phyloP scores from a whole-genome alignment of 2,113 vertebrate genomes.

The Epinephelus lanceolatus region DNA sequence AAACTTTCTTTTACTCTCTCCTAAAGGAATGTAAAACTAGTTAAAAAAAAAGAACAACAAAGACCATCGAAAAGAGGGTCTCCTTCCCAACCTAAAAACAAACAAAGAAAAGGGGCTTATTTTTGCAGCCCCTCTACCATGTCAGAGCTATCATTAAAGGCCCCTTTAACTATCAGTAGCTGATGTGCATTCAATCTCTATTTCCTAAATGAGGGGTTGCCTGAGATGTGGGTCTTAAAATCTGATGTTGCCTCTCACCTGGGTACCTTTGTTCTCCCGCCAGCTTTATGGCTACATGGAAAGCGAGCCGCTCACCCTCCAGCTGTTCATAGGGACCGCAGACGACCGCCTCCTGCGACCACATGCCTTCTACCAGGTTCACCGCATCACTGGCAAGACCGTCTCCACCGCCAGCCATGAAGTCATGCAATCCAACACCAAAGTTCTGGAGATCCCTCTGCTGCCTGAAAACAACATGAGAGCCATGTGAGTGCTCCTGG shows the following conservation, averaged over 20 bases:
- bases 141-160: slow-evolving; percentile 59
- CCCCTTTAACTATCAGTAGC: slow-evolving; percentile 39
- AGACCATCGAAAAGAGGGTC: slow-evolving; percentile 38
- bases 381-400: slow-evolving; percentile 96
- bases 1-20: slow-evolving; percentile 1
- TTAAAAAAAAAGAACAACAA: slow-evolving; percentile 34
- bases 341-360: slow-evolving; percentile 97
- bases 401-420: slow-evolving; percentile 97
- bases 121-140: slow-evolving; percentile 21
- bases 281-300: slow-evolving; percentile 96
- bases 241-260: slow-evolving; percentile 78
- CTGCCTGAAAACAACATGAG: slow-evolving; percentile 97
- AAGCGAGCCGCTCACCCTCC: slow-evolving; percentile 93
- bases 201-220: slow-evolving; percentile 70
- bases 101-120: slow-evolving; percentile 40
- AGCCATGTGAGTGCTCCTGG: slow-evolving; percentile 88
- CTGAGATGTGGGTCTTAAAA: slow-evolving; percentile 68
- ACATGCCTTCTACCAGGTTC: slow-evolving; percentile 98
- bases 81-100: slow-evolving; percentile 62
- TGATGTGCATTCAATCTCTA: slow-evolving; percentile 61
- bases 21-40: slow-evolving; percentile 39
- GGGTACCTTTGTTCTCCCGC: slow-evolving; percentile 86
- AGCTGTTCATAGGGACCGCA: slow-evolving; percentile 98
- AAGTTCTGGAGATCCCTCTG: slow-evolving; percentile 95
- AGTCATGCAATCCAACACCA: slow-evolving; percentile 94